Percentiles rank a stretch among this genome's conserved stretches.
Conservation (phyloP, 2,113 vertebrate species). For the Pholis gunnellus region DNA sequence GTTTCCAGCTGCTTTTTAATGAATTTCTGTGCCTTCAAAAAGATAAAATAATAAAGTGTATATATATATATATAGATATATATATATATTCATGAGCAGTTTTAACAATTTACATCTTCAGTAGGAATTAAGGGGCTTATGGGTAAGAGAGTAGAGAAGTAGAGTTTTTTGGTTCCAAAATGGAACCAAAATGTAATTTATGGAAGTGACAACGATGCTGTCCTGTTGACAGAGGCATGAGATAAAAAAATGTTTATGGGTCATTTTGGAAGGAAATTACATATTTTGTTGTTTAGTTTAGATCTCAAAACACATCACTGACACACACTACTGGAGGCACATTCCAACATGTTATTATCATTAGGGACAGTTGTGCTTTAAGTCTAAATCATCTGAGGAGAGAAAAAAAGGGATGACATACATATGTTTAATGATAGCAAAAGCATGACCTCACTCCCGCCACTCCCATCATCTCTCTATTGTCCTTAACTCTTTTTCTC, state of each 20-base stretch:
- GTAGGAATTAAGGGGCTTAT: neutral
- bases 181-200: neutral
- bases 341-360: conserved; percentile 50
- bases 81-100: neutral
- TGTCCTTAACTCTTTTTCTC: conserved; percentile 17
- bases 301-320: conserved; percentile 5
- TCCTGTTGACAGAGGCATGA: too few species aligned
- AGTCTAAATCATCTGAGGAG: conserved; percentile 34
- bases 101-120: neutral
- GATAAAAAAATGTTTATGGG: neutral
- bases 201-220: neutral
- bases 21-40: neutral
- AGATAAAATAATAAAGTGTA: too few species aligned
- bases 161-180: neutral
- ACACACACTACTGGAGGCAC: neutral
- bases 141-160: neutral
- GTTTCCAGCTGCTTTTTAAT: neutral
- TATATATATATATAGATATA: neutral
- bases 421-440: conserved; percentile 50
- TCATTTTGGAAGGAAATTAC: conserved; percentile 6
- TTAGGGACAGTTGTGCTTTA: conserved; percentile 56
- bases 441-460: conserved; percentile 53
- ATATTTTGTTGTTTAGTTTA: conserved; percentile 7
- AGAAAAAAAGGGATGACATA: conserved; percentile 51
- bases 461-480: conserved; percentile 30